Evolutionary conservation across 2,113 vertebrate species (phyloP).

Genomic region (Epinephelus cyanopodus): DNA sequence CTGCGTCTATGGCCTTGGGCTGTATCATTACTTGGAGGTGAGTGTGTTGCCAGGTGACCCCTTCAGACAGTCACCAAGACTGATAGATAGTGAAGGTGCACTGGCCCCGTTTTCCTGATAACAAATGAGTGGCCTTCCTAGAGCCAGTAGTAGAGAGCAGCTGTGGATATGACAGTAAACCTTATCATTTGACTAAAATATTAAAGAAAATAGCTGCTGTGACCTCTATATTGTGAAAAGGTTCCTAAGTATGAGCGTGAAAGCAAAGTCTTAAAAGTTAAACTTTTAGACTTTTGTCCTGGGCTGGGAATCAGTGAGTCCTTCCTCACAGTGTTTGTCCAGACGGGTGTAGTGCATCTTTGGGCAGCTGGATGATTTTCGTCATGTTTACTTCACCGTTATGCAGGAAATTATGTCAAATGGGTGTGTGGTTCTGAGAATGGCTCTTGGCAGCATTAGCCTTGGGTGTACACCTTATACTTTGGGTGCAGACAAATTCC

Average conservation of each 20-base stretch:
- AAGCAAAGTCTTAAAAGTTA: not conserved
- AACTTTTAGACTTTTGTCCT: not conserved
- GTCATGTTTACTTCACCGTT: constrained; percentile 45
- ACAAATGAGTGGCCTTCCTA: constrained; percentile 44
- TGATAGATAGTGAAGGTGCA: constrained; percentile 47
- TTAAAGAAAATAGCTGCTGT: constrained; percentile 6
- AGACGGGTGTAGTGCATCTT: constrained; percentile 31
- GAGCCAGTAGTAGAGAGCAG: constrained; percentile 32
- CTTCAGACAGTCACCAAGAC: constrained; percentile 39
- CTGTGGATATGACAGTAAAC: constrained; percentile 43
- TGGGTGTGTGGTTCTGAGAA: constrained; percentile 49
- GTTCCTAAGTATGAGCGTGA: not conserved
- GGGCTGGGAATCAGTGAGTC: not conserved
- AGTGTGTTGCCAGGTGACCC: constrained; percentile 62
- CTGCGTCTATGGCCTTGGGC: constrained; percentile 66
- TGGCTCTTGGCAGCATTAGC: constrained; percentile 48
- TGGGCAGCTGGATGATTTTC: constrained; percentile 23
- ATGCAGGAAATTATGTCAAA: constrained; percentile 67
- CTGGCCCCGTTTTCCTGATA: constrained; percentile 45
- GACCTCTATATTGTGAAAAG: not conserved
- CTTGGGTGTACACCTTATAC: constrained; percentile 9
- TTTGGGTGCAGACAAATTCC: constrained; percentile 23
- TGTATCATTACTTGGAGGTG: constrained; percentile 59
- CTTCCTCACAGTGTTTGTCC: constrained; percentile 17
- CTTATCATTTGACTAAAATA: constrained; percentile 16